Evolutionary conservation across 1,140 invertebrate species (phyloP).

Genomic region (Trichomalopsis sarcophagae): DNA sequence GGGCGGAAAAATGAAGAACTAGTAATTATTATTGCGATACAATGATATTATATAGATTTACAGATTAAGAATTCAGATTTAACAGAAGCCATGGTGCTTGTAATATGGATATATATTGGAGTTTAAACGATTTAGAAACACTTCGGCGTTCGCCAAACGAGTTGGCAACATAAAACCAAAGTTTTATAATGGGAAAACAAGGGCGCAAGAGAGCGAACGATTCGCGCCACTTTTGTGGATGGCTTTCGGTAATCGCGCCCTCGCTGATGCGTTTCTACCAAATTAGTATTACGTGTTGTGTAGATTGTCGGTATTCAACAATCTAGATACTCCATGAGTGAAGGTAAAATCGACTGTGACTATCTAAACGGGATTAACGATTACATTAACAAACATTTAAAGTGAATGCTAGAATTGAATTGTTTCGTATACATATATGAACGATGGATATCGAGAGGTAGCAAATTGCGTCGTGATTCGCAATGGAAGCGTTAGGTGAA

Average conservation of each 20-base stretch:
- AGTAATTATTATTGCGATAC: slow-evolving; percentile 52
- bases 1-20: slow-evolving; percentile 2
- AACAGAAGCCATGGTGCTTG: slow-evolving; percentile 41
- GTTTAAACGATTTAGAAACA: slow-evolving; percentile 45
- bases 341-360: slow-evolving; percentile 41
- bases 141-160: slow-evolving; percentile 33
- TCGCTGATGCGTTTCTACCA: slow-evolving; percentile 35
- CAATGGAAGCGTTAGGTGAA: not conserved
- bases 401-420: not conserved
- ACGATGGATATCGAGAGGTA: too few species aligned
- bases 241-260: slow-evolving; percentile 16
- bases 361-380: slow-evolving; percentile 19
- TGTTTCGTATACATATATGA: not conserved
- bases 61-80: slow-evolving; percentile 37
- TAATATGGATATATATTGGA: slow-evolving; percentile 41
- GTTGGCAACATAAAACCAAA: slow-evolving; percentile 43
- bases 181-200: slow-evolving; percentile 40
- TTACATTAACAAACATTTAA: slow-evolving; percentile 9
- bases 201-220: not conserved
- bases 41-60: slow-evolving; percentile 51
- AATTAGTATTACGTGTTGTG: slow-evolving; percentile 50
- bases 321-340: slow-evolving; percentile 6
- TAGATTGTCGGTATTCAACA: slow-evolving; percentile 38
- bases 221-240: not conserved
- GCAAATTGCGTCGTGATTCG: too few species aligned